A percentile compares a stretch with the other conserved stretches of the same genome.
Evolutionary conservation across 1,140 invertebrate species (phyloP).

Genomic region (Cataglyphis hispanica): DNA sequence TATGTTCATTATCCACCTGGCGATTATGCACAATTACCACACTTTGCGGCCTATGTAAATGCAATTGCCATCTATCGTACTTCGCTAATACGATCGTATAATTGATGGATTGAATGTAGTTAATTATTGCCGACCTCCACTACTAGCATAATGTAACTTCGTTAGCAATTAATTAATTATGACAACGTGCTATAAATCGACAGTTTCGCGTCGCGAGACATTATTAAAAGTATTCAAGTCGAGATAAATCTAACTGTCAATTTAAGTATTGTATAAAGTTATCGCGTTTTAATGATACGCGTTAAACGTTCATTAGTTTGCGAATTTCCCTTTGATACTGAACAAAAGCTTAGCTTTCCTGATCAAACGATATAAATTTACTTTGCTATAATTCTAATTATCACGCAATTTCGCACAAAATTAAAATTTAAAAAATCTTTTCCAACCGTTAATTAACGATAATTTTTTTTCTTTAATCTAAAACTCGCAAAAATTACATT

Average conservation of each 20-base stretch:
- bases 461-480: background rate
- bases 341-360: no score
- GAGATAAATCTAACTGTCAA: background rate
- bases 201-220: background rate
- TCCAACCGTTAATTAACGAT: background rate
- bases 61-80: constrained; percentile 48
- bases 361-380: background rate
- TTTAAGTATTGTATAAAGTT: background rate
- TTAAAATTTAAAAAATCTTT: background rate
- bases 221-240: background rate
- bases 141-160: background rate
- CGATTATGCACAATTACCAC: constrained; percentile 42
- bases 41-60: constrained; percentile 34
- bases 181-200: constrained; percentile 13
- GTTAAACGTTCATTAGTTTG: background rate
- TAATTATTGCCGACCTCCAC: constrained; percentile 28
- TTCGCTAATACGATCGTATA: constrained; percentile 48
- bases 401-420: background rate
- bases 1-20: constrained; percentile 12
- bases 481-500: background rate
- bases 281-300: background rate
- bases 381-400: background rate
- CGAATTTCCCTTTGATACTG: no score
- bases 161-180: constrained; percentile 42
- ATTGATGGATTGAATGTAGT: constrained; percentile 54